Evolutionary conservation across 2,797 vertebrate genomes (phyloP).

Genomic region (Cheirogaleus major): DNA sequence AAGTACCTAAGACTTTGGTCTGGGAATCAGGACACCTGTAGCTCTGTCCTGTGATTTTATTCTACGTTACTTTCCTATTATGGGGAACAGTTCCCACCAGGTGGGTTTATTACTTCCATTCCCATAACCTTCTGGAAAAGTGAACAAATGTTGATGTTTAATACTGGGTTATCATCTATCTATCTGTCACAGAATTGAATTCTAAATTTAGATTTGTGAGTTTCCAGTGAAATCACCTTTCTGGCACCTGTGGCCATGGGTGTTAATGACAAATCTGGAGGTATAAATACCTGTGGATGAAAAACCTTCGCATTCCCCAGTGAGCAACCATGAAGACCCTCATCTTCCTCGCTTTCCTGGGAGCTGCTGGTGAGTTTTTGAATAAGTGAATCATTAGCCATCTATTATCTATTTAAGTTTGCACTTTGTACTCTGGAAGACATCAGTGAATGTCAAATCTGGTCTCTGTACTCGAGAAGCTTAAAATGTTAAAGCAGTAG

Average conservation of each 20-base stretch:
- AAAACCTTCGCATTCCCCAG: not conserved
- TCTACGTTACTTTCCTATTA: not conserved
- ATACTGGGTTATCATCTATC: not conserved
- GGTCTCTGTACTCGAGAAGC: not conserved
- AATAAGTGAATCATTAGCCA: not conserved
- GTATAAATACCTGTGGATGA: constrained; percentile 22
- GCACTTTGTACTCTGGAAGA: not conserved
- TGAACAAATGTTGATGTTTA: constrained; percentile 11
- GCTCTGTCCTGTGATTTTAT: not conserved
- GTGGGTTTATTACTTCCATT: not conserved
- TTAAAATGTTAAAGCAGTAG: not conserved
- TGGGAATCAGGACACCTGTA: constrained; percentile 13
- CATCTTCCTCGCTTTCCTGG: constrained; percentile 84
- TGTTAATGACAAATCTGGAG: not conserved
- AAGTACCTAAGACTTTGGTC: not conserved
- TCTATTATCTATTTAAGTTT: not conserved
- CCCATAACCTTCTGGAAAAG: constrained; percentile 46
- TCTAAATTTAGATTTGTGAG: constrained; percentile 56
- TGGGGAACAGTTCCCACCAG: not conserved
- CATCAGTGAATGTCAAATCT: not conserved
- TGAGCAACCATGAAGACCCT: constrained; percentile 84
- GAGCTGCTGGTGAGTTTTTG: constrained; percentile 84
- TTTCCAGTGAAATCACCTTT: constrained; percentile 74
- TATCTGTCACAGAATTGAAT: not conserved
- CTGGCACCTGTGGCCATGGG: constrained; percentile 37